These are phyloP conservation scores for Orthosia gracilis DNA, from an alignment of 2,888 invertebrate genomes.

Conservation along the genomic window DNA sequence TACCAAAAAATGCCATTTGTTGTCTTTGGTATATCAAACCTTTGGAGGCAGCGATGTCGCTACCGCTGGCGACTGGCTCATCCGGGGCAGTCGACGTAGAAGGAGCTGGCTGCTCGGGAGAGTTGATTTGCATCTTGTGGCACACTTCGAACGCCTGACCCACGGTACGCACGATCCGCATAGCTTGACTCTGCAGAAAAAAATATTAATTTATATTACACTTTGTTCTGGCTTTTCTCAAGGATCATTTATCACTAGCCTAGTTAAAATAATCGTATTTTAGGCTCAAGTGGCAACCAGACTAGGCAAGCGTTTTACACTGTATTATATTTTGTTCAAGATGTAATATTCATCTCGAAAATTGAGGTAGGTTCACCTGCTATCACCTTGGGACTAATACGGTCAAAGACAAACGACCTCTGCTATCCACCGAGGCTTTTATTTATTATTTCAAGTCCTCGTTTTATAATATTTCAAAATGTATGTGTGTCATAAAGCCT, in stretches of 20 bases:
- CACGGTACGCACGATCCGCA: conserved; percentile 99
- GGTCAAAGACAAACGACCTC: conserved; percentile 29
- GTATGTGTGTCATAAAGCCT: neutral
- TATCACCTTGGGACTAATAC: conserved; percentile 31
- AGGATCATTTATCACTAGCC: neutral
- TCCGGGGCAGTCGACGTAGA: conserved; percentile 85
- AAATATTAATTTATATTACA: neutral
- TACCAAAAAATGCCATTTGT: conserved; percentile 37
- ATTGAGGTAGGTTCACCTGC: conserved; percentile 7
- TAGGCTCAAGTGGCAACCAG: neutral
- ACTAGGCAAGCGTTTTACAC: neutral
- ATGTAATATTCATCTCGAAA: conserved; percentile 22
- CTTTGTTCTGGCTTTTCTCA: neutral
- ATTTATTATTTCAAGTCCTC: conserved; percentile 30
- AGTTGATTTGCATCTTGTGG: conserved; percentile 96
- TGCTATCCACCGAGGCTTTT: neutral
- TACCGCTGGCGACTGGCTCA: conserved; percentile 73
- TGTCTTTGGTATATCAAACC: conserved; percentile 73
- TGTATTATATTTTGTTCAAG: conserved; percentile 15
- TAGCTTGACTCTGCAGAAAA: conserved; percentile 97
- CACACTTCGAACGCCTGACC: conserved; percentile 99
- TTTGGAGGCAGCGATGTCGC: conserved; percentile 79
- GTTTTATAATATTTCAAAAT: conserved; percentile 16
- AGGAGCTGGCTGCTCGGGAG: conserved; percentile 82
- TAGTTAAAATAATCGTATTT: neutral